Evolutionary conservation across 2,888 invertebrate species (phyloP).

Genomic region (Sphinx pinastri): DNA sequence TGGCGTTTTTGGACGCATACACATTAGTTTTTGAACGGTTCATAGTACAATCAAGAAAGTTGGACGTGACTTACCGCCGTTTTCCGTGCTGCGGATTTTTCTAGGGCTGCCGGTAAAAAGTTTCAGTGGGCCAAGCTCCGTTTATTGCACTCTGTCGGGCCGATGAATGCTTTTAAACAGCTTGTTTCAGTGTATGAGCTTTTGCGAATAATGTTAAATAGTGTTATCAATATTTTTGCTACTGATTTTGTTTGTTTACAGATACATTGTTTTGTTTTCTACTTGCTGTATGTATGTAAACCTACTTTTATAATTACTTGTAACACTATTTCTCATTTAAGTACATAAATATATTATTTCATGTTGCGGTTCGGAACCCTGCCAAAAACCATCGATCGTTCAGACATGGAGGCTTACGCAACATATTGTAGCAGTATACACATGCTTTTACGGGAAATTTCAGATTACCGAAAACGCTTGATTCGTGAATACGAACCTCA

Average conservation of each 20-base stretch:
- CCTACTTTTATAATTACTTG: background rate
- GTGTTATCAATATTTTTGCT: background rate
- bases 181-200: background rate
- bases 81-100: background rate
- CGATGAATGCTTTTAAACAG: background rate
- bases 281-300: too few relatives aligned
- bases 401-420: background rate
- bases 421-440: background rate
- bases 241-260: background rate
- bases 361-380: background rate
- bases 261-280: background rate
- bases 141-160: background rate
- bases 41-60: constrained; percentile 13
- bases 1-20: constrained; percentile 8
- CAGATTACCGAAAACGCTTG: background rate
- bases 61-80: background rate
- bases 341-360: background rate
- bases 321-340: background rate
- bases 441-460: background rate
- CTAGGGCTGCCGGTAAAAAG: background rate
- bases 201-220: background rate
- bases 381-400: background rate
- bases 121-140: background rate
- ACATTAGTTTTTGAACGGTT: constrained; percentile 15
- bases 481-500: too few relatives aligned